These are phyloP conservation scores for Drosophila murphyi DNA, from an alignment of 1,140 invertebrate species.

Conservation along the genomic window DNA sequence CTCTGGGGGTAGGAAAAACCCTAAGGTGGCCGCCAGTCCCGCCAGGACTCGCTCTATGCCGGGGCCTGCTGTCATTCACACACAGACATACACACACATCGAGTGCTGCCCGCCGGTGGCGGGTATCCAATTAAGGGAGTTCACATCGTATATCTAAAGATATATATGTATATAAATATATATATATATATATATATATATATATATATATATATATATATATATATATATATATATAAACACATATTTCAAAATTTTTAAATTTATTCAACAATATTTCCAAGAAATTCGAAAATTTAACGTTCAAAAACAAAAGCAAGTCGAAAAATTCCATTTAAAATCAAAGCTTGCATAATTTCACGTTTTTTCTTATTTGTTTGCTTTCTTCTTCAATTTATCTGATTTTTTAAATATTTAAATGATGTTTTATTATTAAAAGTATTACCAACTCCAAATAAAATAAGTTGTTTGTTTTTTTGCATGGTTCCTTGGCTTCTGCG, in stretches of 20 bases:
- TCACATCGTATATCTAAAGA: constrained; percentile 1
- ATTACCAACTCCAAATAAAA: neutral
- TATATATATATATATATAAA: neutral
- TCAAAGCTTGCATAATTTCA: neutral
- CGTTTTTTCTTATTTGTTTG: too few species aligned
- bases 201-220: neutral
- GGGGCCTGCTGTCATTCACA: constrained; percentile 16
- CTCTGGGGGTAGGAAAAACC: constrained; percentile 64
- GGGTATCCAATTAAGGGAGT: constrained; percentile 26
- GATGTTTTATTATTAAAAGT: too few species aligned
- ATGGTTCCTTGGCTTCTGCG: constrained; percentile 5
- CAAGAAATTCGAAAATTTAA: too few species aligned
- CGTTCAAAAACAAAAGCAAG: too few species aligned
- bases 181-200: neutral
- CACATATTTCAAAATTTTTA: too few species aligned
- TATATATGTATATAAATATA: too few species aligned
- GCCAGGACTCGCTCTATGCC: constrained; percentile 3
- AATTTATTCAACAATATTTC: too few species aligned
- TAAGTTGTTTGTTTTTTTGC: too few species aligned
- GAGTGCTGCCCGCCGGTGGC: neutral
- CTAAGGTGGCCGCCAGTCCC: constrained; percentile 2
- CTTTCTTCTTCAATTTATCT: too few species aligned
- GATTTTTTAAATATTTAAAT: too few species aligned
- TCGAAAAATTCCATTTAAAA: too few species aligned
- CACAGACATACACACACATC: neutral